Evolutionary conservation across 2,113 vertebrate genomes (phyloP).

Genomic region (Pachyramphus minor): DNA sequence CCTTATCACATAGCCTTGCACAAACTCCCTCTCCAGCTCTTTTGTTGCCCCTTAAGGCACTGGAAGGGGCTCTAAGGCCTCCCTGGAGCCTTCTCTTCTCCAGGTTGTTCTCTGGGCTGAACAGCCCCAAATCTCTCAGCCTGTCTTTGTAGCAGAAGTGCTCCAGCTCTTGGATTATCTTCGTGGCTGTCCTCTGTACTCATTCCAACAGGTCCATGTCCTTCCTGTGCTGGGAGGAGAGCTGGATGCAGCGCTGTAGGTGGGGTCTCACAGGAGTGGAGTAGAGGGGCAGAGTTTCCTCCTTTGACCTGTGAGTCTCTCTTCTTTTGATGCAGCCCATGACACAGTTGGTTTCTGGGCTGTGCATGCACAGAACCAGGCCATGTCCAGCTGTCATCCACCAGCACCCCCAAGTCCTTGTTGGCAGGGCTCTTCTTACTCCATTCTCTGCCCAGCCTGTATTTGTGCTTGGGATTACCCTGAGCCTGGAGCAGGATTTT

Average conservation of each 20-base stretch:
- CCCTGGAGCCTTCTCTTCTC: not conserved
- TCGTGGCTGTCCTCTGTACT: not conserved
- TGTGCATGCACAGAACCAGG: rapidly evolving
- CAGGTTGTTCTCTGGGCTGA: not conserved
- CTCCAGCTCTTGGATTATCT: not conserved
- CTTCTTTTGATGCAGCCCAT: not conserved
- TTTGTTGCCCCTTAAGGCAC: not conserved
- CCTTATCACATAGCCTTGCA: not conserved
- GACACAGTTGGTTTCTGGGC: not conserved
- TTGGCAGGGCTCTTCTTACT: not conserved
- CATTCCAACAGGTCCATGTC: not conserved
- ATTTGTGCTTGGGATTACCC: not conserved
- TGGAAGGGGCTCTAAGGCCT: not conserved
- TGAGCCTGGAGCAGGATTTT: not conserved
- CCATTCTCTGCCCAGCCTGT: not conserved
- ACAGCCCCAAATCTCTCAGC: not conserved
- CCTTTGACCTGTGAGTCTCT: rapidly evolving
- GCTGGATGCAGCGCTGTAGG: not conserved
- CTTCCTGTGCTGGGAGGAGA: not conserved
- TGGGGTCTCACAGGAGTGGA: not conserved
- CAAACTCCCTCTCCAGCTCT: not conserved
- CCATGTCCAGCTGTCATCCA: not conserved
- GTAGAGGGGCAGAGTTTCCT: not conserved
- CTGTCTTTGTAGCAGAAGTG: not conserved
- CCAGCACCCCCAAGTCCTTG: not conserved